A percentile compares a stretch with the other conserved stretches of the same genome.
Conservation (phyloP, 2,113 vertebrate species). For the Macroglossus sobrinus region DNA sequence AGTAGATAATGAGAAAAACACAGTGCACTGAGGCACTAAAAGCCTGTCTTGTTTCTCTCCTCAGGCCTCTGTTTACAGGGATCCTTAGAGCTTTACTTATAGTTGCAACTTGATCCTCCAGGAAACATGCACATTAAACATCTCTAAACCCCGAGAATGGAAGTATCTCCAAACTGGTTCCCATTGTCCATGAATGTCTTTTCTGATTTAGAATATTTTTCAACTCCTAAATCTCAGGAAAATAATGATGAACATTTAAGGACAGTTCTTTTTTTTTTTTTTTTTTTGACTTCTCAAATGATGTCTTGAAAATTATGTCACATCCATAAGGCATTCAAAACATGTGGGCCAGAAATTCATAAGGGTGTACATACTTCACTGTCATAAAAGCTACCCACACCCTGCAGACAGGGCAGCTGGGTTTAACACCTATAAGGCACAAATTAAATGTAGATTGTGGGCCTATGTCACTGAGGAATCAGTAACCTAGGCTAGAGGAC, state of each 20-base stretch:
- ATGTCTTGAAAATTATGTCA: constrained; percentile 1
- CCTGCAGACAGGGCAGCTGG: background rate
- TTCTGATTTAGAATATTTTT: background rate
- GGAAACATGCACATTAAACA: background rate
- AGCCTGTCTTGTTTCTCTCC: background rate
- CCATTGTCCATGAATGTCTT: background rate
- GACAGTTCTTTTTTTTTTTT: background rate
- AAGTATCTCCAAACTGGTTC: background rate
- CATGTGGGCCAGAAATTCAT: background rate
- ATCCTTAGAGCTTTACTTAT: background rate
- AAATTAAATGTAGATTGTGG: background rate
- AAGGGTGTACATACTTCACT: background rate
- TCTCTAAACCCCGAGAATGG: background rate
- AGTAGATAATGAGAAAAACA: background rate
- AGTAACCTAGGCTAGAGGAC: background rate
- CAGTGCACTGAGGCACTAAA: background rate
- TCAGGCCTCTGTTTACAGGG: background rate
- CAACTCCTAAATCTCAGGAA: constrained; percentile 17
- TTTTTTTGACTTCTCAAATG: background rate
- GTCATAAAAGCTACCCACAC: background rate
- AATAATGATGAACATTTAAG: background rate
- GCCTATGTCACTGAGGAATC: background rate
- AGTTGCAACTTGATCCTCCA: background rate
- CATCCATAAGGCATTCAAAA: background rate
- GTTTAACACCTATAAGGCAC: background rate